A percentile compares a stretch with the other conserved stretches of the same genome.
Evolutionary conservation across 2,888 invertebrate species (phyloP).

Genomic region (Agapostemon virescens): DNA sequence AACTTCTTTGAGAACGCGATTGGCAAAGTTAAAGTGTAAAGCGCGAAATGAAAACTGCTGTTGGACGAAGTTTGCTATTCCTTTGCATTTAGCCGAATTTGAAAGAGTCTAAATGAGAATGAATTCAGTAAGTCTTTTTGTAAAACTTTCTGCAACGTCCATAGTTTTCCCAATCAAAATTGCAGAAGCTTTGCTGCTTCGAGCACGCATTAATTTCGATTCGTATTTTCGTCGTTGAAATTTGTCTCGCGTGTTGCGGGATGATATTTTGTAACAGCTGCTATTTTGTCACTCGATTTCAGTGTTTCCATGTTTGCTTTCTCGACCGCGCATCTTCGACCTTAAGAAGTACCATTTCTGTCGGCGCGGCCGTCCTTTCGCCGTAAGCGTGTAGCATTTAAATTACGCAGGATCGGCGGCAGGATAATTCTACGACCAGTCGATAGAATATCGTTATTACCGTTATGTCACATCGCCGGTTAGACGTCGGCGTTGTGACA

Average conservation of each 20-base stretch:
- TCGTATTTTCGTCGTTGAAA: not conserved
- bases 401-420: constrained; percentile 30
- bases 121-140: no score
- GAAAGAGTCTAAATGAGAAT: no score
- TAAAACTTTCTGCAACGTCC: no score
- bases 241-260: not conserved
- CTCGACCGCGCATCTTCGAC: not conserved
- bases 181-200: not conserved
- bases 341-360: constrained; percentile 10
- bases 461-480: constrained; percentile 22
- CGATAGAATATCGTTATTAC: constrained; percentile 10
- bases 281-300: not conserved
- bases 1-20: no score
- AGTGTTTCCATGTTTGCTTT: not conserved
- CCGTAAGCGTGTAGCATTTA: constrained; percentile 14
- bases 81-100: no score
- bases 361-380: constrained; percentile 22
- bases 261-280: not conserved
- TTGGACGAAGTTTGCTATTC: no score
- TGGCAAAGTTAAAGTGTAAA: no score
- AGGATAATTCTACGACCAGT: constrained; percentile 25
- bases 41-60: no score
- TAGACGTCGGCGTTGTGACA: constrained; percentile 5
- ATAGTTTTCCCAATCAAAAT: no score
- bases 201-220: not conserved